phyloP scores from a whole-genome alignment of 2,113 vertebrate species.

The Piprites chloris region DNA sequence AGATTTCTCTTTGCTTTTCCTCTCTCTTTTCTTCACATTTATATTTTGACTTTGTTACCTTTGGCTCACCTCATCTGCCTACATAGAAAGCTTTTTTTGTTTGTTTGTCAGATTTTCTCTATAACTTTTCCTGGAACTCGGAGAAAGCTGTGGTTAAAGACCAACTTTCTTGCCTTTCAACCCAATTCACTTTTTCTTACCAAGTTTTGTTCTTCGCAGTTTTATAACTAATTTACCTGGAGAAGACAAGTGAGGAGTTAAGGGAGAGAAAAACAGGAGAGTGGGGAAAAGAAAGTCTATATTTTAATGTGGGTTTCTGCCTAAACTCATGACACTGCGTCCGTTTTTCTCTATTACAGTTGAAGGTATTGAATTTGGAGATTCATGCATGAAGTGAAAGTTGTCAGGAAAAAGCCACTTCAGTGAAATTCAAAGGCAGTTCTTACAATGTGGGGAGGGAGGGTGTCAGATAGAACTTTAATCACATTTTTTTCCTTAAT shows the following conservation, averaged over 20 bases:
- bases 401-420: neutral
- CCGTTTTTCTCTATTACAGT: neutral
- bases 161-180: neutral
- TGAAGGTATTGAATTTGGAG: conserved; percentile 14
- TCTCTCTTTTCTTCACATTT: neutral
- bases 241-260: neutral
- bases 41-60: conserved; percentile 54
- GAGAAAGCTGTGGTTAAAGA: neutral
- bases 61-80: conserved; percentile 61
- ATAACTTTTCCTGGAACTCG: neutral
- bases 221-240: neutral
- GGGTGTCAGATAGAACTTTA: neutral
- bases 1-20: conserved; percentile 47
- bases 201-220: neutral
- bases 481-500: neutral
- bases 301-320: neutral
- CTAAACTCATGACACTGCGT: neutral
- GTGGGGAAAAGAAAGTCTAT: neutral
- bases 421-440: neutral
- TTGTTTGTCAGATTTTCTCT: conserved; percentile 23
- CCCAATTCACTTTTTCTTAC: neutral
- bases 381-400: neutral
- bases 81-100: conserved; percentile 34
- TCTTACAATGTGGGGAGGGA: neutral
- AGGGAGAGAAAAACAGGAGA: neutral